Base-by-base conservation (phyloP, 2,888 invertebrate genomes). In the Heteromyza rotundicornis region DNA sequence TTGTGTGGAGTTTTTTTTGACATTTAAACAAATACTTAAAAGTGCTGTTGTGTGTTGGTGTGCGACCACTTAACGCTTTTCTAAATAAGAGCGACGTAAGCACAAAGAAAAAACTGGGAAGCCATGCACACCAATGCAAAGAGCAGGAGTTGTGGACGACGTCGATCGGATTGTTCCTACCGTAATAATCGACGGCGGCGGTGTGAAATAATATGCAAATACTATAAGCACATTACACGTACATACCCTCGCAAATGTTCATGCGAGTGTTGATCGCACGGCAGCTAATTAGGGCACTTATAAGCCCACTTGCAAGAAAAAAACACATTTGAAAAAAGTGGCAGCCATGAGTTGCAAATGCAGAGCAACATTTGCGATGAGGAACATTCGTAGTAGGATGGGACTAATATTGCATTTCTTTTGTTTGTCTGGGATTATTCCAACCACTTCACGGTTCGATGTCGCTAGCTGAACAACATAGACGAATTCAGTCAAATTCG, bases 191-290 rank as follows among this genome's bases (percentile, higher is more conserved):
- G 32, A 10, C 14, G 40, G 40, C 16, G 32, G 12, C 32, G 32
- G 32, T 32, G 32, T 32, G 32, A 32, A 32, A 40, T 40, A 40
- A 32, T 40, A 40, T 40, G n/a, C 40, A 40, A 40, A 40, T n/a
- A 40, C 3, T n/a, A 32, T 40, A 40, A 14, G n/a, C 16, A 40
- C 14, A 40, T n/a, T n/a, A 40, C 40, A 40, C n/a, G 40, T 40
- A 40, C 40, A 40, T n/a, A 40, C n/a, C 14, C n/a, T 14, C 14
- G 40, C 40, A 40, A 40, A 47, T 40, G 40, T 19, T 5, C 17
- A 47, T n/a, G n/a, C 20, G 47, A 47, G 47, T 47, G 47, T 47
- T 20, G 47, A 47, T 47, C 47, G 47, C 20, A 47, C 47, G 47
- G 47, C 47, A 20, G 47, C 47, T 47, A 47, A 47, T 47, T 47